A percentile compares a stretch with the other conserved stretches of the same genome.
phyloP scores from a whole-genome alignment of 2,888 invertebrate genomes.

The Andrena bicolor region DNA sequence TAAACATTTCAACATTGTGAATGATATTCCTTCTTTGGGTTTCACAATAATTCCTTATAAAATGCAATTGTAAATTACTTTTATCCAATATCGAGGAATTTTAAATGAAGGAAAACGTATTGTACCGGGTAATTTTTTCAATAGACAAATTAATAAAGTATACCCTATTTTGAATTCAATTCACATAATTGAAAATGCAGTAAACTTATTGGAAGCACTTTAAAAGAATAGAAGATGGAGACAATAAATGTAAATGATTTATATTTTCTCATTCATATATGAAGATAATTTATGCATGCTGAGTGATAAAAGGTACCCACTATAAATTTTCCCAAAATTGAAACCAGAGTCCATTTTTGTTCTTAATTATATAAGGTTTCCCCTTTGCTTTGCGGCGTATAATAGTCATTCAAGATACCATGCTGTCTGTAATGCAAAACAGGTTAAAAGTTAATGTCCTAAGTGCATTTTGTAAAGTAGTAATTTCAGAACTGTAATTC shows the following conservation, averaged over 20 bases:
- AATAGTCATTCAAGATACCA: conserved; percentile 8
- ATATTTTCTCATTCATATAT: no score
- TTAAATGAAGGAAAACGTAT: no score
- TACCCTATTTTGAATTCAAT: no score
- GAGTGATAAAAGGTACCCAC: not conserved
- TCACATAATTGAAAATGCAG: no score
- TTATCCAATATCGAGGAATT: not conserved
- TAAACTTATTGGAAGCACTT: no score
- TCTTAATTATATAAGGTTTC: not conserved
- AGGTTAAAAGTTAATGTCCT: conserved; percentile 5
- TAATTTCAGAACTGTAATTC: conserved; percentile 19
- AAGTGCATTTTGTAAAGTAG: conserved; percentile 11
- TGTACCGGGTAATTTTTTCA: no score
- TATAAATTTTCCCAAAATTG: not conserved
- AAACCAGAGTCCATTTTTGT: not conserved
- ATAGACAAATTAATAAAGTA: no score
- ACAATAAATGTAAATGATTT: no score
- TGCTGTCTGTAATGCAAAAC: not conserved
- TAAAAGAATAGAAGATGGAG: no score
- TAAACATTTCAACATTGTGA: not conserved
- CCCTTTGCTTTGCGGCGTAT: not conserved
- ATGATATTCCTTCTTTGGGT: not conserved
- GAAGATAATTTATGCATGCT: not conserved
- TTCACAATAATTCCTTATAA: conserved; percentile 10
- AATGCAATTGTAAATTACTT: conserved; percentile 19